Evolutionary conservation across 1,140 invertebrate species (phyloP).

Genomic region (Halyomorpha halys): DNA sequence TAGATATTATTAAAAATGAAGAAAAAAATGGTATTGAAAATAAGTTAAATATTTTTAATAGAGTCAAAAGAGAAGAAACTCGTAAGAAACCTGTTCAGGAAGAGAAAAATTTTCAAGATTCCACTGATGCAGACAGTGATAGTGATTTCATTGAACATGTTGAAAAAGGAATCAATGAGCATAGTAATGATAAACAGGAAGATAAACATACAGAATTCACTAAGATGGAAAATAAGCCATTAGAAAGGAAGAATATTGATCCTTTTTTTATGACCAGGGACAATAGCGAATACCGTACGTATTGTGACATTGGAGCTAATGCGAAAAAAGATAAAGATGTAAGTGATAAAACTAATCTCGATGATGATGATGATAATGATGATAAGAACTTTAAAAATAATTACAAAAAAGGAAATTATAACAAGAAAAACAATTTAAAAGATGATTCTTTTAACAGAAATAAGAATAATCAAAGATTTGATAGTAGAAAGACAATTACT

Average conservation of each 20-base stretch:
- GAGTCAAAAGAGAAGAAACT: no score
- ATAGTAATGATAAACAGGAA: not conserved
- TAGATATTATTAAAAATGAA: not conserved
- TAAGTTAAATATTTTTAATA: not conserved
- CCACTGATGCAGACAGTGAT: not conserved
- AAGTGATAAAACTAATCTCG: not conserved
- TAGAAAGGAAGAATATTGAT: conserved; percentile 18
- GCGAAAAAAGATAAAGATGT: not conserved
- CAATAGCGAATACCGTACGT: conserved; percentile 16
- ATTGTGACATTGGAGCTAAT: not conserved
- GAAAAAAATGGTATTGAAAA: not conserved
- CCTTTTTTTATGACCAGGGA: conserved; percentile 23
- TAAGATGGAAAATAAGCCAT: not conserved
- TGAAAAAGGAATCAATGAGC: not conserved
- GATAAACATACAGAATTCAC: not conserved
- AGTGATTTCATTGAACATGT: not conserved
- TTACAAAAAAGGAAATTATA: not conserved
- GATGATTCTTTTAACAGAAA: not conserved
- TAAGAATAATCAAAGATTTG: not conserved
- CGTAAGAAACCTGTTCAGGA: not conserved
- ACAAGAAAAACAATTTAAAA: conserved; percentile 2
- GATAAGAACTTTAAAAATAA: not conserved
- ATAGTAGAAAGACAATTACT: not conserved
- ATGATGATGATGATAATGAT: not conserved
- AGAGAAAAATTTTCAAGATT: not conserved